Evolutionary conservation across 2,888 invertebrate species (phyloP), one percentile per base, ranked within the genome.

Genomic region (Macaria notata): DNA sequence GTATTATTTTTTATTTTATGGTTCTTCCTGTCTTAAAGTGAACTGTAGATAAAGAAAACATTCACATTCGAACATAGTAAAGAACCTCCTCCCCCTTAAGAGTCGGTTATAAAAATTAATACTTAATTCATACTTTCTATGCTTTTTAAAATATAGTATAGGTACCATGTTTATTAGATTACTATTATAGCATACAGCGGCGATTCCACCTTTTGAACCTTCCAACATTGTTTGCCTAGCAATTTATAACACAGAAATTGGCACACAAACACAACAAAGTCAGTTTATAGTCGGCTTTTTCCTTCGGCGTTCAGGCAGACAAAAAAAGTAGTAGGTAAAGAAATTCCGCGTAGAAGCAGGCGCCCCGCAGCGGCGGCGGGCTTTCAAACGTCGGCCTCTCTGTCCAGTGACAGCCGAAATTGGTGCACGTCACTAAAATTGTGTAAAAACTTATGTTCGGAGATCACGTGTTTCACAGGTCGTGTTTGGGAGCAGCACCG

Each of bases 321-420:
- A 74, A 70, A 73, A 79, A 84, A 83, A 43, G 61, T 68, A 68
- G 78, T 83, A 83, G 83, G 81, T 78, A 83, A 76, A 77, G 71
- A 77, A 83, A 82, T 87, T 88, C 86, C 81, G 85, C 84, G 81
- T 81, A 86, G 61, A 76, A 7, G 66, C 51, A 60, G 84, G 78
- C 88, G 66, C 87, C 90, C 90, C 68, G 86, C 68, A 65, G 90
- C 59, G 88, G 63, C 68, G 84, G 89, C 88, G 89, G 79, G 68
- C 67, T 58, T 69, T 78, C 84, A 88, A 88, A 86, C 75, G 79
- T 62, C 71, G 73, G 77, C 72, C 76, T 63, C 63, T 85, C 75
- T 82, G 68, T 71, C 66, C 71, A 76, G 68, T 88, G 90, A 90
- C 90, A 90, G 87, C 88, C 87, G 86, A 89, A 88, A 89, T 87